Percentiles rank a stretch among this genome's conserved stretches.
phyloP scores from a whole-genome alignment of 2,888 invertebrate genomes.

The Neoitamus cyanurus region DNA sequence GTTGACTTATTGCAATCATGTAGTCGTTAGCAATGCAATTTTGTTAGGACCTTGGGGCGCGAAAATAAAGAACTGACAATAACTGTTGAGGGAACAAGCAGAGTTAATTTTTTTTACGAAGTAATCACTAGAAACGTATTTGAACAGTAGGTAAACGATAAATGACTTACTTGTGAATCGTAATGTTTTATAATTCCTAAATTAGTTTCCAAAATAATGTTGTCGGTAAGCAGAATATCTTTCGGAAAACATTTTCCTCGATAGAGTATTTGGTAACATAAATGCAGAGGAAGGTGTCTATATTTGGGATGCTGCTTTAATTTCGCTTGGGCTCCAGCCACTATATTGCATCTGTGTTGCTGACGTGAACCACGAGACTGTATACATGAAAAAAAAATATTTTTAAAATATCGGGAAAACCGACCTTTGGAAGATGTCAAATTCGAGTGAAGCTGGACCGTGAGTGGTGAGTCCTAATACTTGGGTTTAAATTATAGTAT shows the following conservation, averaged over 20 bases:
- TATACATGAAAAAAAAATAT: no score
- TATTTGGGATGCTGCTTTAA: no score
- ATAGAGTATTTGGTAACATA: no score
- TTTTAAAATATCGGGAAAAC: no score
- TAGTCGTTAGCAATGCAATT: neutral
- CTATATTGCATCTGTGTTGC: no score
- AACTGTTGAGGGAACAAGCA: neutral
- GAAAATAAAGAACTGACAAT: neutral
- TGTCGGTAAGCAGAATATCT: neutral
- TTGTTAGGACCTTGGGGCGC: neutral
- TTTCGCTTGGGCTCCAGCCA: no score
- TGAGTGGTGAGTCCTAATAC: no score
- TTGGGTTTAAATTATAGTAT: no score
- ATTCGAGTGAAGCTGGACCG: no score
- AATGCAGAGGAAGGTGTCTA: no score
- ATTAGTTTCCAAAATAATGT: neutral
- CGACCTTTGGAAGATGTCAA: no score
- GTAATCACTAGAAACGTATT: neutral
- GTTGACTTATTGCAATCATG: neutral
- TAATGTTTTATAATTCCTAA: neutral
- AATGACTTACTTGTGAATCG: neutral
- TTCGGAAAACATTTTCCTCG: neutral
- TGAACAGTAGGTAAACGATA: neutral
- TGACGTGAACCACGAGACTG: no score
- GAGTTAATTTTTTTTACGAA: neutral